Conservation (phyloP, 2,113 vertebrate species). For the Protobothrops mucrosquamatus region DNA sequence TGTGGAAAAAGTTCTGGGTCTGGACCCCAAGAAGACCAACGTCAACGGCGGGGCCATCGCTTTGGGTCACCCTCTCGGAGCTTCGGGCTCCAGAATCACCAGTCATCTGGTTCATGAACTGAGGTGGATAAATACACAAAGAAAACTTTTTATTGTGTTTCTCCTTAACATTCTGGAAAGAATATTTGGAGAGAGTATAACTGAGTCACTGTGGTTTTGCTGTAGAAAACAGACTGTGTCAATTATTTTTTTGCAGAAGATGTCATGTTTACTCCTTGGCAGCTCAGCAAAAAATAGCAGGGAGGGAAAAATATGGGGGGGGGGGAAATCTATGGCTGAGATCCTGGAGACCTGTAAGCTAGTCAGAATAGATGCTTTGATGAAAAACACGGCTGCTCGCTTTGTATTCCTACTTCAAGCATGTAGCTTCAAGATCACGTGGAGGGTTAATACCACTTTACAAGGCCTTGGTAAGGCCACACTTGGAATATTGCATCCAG, state of each 20-base stretch:
- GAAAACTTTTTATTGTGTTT: not conserved
- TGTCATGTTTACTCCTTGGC: no score
- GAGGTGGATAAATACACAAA: conserved; percentile 62
- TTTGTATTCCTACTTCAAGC: not conserved
- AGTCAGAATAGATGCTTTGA: not conserved
- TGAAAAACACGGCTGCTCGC: not conserved
- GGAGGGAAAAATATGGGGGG: not conserved
- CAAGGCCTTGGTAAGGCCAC: no score
- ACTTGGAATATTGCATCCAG: no score
- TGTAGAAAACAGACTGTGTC: not conserved
- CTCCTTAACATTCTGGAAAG: not conserved
- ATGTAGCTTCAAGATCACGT: no score
- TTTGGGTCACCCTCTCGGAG: conserved; percentile 88
- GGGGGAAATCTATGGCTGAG: not conserved
- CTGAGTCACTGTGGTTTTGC: not conserved
- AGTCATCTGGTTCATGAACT: conserved; percentile 90
- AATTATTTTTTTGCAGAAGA: not conserved
- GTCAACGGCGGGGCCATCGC: conserved; percentile 92
- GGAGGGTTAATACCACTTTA: no score
- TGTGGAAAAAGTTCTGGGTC: conserved; percentile 80
- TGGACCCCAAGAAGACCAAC: conserved; percentile 88
- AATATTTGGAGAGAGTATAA: not conserved
- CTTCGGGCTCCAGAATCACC: conserved; percentile 89
- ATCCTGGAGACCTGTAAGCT: not conserved
- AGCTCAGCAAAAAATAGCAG: not conserved